Percentiles rank a stretch among this genome's conserved stretches.
Conservation (phyloP, 2,888 invertebrate species). For the Leucoma salicis region DNA sequence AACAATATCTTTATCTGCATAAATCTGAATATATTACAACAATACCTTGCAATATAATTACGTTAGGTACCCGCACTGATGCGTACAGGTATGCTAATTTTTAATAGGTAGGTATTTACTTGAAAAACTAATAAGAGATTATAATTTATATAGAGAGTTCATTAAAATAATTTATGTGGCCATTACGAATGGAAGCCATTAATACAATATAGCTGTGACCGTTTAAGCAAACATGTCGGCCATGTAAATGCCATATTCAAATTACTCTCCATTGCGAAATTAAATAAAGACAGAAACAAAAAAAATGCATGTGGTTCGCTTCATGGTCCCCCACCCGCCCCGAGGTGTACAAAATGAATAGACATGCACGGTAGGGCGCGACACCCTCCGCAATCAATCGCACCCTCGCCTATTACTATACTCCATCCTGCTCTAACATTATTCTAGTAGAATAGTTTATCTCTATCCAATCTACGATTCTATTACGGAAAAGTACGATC, state of each 20-base stretch:
- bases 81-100: not conserved
- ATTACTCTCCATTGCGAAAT: slow-evolving; percentile 77
- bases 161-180: not conserved
- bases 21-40: no score
- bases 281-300: slow-evolving; percentile 78
- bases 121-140: not conserved
- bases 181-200: not conserved
- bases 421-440: slow-evolving; percentile 43
- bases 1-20: no score
- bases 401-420: slow-evolving; percentile 63
- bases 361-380: slow-evolving; percentile 61
- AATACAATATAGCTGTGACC: slow-evolving; percentile 5
- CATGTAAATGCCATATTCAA: slow-evolving; percentile 75
- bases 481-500: slow-evolving; percentile 51
- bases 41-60: no score
- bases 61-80: not conserved
- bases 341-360: slow-evolving; percentile 57
- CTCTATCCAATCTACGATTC: slow-evolving; percentile 58
- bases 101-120: no score
- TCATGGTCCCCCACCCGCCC: slow-evolving; percentile 67
- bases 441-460: slow-evolving; percentile 20
- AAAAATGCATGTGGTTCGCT: slow-evolving; percentile 57
- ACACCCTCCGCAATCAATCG: slow-evolving; percentile 76
- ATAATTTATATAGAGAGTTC: not conserved
- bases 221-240: slow-evolving; percentile 57